phyloP scores from a whole-genome alignment of 2,113 vertebrate genomes.

The Pardalotus punctatus region DNA sequence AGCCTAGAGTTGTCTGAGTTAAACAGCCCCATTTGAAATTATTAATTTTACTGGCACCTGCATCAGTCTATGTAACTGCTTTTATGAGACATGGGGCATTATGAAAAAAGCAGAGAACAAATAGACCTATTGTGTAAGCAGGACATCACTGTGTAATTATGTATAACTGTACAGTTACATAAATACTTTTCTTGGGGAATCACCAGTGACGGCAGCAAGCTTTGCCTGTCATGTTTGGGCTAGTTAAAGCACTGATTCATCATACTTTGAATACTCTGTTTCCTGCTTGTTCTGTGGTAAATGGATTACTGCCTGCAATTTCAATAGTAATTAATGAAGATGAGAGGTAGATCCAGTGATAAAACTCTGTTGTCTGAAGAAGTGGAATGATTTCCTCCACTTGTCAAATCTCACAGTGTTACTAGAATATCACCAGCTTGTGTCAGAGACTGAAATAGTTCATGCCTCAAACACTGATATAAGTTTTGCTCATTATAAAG shows the following conservation, averaged over 20 bases:
- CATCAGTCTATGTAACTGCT: neutral
- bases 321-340: slow-evolving; percentile 27
- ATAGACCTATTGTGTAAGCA: neutral
- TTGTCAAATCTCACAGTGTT: neutral
- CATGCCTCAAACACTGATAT: no score
- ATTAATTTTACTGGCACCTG: neutral
- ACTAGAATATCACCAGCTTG: neutral
- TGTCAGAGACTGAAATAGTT: no score
- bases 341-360: neutral
- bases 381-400: neutral
- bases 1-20: neutral
- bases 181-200: slow-evolving; percentile 49
- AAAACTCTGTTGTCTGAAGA: neutral
- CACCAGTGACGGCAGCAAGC: slow-evolving; percentile 26
- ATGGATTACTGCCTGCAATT: slow-evolving; percentile 6
- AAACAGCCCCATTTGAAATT: neutral
- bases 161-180: slow-evolving; percentile 34
- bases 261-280: slow-evolving; percentile 32
- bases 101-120: neutral
- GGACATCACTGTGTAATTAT: neutral
- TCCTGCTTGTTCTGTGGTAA: slow-evolving; percentile 22
- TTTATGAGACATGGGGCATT: neutral
- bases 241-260: slow-evolving; percentile 46
- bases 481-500: no score
- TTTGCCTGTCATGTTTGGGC: slow-evolving; percentile 10